phyloP scores from a whole-genome alignment of 2,113 vertebrate species.

The Istiophorus platypterus region DNA sequence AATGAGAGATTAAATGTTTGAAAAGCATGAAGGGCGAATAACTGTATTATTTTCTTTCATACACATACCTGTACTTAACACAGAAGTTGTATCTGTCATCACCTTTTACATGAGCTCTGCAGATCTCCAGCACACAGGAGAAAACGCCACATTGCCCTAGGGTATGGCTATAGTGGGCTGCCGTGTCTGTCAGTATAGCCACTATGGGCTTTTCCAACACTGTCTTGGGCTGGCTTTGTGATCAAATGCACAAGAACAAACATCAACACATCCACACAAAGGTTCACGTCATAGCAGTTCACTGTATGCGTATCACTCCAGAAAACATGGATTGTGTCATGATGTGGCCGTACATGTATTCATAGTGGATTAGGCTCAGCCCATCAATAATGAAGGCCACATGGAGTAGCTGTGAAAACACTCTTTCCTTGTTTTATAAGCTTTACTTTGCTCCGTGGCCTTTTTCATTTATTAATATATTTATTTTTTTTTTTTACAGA shows the following conservation, averaged over 20 bases:
- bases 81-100: slow-evolving; percentile 35
- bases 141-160: slow-evolving; percentile 29
- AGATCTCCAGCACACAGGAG: slow-evolving; percentile 22
- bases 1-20: neutral
- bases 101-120: slow-evolving; percentile 26
- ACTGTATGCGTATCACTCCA: slow-evolving; percentile 36
- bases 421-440: slow-evolving; percentile 61
- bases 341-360: slow-evolving; percentile 60
- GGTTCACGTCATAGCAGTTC: slow-evolving; percentile 28
- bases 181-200: slow-evolving; percentile 24
- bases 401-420: slow-evolving; percentile 67
- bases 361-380: slow-evolving; percentile 58
- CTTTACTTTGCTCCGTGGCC: slow-evolving; percentile 24
- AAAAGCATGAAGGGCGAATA: neutral
- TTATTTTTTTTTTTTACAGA: no score
- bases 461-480: no score
- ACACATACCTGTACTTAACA: slow-evolving; percentile 29
- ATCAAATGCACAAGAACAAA: slow-evolving; percentile 41
- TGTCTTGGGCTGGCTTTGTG: neutral
- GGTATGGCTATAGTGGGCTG: slow-evolving; percentile 21
- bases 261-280: slow-evolving; percentile 31
- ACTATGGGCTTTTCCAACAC: slow-evolving; percentile 16
- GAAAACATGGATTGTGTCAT: slow-evolving; percentile 56
- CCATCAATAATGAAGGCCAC: slow-evolving; percentile 74
- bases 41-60: neutral